phyloP scores from a whole-genome alignment of 2,797 vertebrate species.

The Lacerta bilineata region DNA sequence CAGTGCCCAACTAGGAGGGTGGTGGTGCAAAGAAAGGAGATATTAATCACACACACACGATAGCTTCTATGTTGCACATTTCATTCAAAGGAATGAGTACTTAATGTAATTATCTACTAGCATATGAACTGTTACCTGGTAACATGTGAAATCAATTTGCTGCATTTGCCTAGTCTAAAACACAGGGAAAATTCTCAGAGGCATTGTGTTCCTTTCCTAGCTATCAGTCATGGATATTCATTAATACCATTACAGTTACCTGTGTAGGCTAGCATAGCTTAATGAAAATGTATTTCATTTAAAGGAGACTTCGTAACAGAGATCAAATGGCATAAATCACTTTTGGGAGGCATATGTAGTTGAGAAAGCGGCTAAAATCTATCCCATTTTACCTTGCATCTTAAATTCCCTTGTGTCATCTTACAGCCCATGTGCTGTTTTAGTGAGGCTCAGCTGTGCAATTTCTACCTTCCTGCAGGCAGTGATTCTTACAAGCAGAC shows the following conservation, averaged over 20 bases:
- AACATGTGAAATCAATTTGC: conserved; percentile 45
- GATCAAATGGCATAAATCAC: background rate
- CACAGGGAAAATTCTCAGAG: conserved; percentile 23
- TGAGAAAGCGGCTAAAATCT: background rate
- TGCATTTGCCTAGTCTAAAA: conserved; percentile 16
- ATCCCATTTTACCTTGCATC: conserved; percentile 34
- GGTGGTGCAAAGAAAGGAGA: too few species aligned
- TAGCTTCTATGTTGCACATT: background rate
- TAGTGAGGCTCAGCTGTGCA: conserved; percentile 53
- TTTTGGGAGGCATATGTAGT: background rate
- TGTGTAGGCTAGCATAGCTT: background rate
- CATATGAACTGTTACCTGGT: conserved; percentile 29
- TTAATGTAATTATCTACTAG: conserved; percentile 14
- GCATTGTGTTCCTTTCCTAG: conserved; percentile 7
- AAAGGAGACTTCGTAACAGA: background rate
- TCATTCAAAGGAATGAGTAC: background rate
- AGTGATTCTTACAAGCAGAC: conserved; percentile 57
- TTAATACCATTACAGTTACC: conserved; percentile 41
- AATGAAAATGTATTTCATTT: conserved; percentile 51
- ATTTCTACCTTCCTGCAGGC: conserved; percentile 56
- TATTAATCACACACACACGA: background rate
- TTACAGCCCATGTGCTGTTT: conserved; percentile 2
- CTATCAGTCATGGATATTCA: background rate
- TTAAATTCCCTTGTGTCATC: background rate
- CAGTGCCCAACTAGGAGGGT: background rate